These are phyloP conservation scores for Gymnothorax javanicus DNA, from an alignment of 2,797 vertebrate species.

Conservation along the genomic window DNA sequence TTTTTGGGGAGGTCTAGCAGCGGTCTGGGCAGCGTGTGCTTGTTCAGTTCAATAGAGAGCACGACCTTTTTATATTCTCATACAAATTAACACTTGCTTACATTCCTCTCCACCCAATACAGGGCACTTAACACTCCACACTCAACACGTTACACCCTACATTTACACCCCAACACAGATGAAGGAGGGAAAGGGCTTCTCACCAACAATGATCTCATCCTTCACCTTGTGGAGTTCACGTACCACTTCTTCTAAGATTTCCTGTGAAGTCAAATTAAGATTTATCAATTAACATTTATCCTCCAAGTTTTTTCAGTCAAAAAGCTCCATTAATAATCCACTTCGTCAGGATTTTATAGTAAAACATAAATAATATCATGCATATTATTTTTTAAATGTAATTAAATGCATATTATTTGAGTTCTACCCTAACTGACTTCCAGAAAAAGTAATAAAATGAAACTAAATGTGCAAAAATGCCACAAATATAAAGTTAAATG, in stretches of 20 bases:
- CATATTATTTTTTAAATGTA: not conserved
- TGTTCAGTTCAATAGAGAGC: not conserved
- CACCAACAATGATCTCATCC: slow-evolving; percentile 98
- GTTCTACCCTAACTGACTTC: not conserved
- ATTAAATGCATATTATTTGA: not conserved
- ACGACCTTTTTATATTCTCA: not conserved
- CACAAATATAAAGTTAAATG: not conserved
- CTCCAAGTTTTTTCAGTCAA: not conserved
- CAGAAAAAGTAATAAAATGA: not conserved
- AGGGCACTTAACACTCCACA: not conserved
- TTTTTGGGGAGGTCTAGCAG: not conserved
- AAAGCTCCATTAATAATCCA: not conserved
- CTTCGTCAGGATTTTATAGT: not conserved
- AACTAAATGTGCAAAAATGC: not conserved
- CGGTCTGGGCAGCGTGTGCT: not conserved
- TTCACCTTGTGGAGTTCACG: slow-evolving; percentile 98
- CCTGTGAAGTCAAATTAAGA: slow-evolving; percentile 65
- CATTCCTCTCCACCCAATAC: not conserved
- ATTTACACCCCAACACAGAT: not conserved
- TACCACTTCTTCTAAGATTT: slow-evolving; percentile 98
- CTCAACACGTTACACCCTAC: too few relatives aligned
- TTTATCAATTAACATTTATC: not conserved
- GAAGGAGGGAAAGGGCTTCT: slow-evolving; percentile 44
- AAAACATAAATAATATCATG: not conserved
- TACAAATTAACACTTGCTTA: not conserved